A percentile compares a stretch with the other conserved stretches of the same genome.
Conservation (phyloP, 2,797 vertebrate genomes). For the Mionectes olivaceus region DNA sequence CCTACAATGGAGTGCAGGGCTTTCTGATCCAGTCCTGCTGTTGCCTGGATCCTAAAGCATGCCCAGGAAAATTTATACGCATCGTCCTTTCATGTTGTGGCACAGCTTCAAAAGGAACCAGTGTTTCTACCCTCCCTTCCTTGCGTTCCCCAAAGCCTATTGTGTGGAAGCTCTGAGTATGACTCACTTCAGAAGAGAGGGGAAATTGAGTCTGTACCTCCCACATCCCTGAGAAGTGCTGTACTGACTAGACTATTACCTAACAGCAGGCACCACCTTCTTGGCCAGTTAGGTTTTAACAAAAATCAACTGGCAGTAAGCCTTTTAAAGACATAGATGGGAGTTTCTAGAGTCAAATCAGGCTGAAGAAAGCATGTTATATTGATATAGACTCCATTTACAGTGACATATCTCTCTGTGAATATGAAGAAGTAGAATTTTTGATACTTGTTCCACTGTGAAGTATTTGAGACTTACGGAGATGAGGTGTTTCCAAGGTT, state of each 20-base stretch:
- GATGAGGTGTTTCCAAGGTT: not conserved
- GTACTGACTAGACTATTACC: not conserved
- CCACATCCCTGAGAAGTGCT: not conserved
- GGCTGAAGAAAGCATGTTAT: not conserved
- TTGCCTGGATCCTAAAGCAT: not conserved
- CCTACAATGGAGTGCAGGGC: not conserved
- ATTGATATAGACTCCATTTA: not conserved
- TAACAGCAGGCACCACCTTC: not conserved
- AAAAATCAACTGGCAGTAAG: not conserved
- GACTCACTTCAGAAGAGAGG: not conserved
- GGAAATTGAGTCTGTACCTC: not conserved
- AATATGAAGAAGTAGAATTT: not conserved
- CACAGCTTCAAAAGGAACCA: conserved; percentile 5
- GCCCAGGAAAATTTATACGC: not conserved
- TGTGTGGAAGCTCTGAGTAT: not conserved
- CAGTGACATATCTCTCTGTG: not conserved
- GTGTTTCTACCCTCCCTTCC: conserved; percentile 3
- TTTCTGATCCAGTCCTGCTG: not conserved
- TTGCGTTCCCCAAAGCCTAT: not conserved
- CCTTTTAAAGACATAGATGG: not conserved
- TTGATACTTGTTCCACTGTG: not conserved
- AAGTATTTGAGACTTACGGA: not conserved
- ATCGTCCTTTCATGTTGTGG: not conserved
- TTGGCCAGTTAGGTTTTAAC: not conserved
- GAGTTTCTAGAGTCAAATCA: not conserved